phyloP scores from a whole-genome alignment of 2,888 invertebrate species.

The Sipunculus nudus region DNA sequence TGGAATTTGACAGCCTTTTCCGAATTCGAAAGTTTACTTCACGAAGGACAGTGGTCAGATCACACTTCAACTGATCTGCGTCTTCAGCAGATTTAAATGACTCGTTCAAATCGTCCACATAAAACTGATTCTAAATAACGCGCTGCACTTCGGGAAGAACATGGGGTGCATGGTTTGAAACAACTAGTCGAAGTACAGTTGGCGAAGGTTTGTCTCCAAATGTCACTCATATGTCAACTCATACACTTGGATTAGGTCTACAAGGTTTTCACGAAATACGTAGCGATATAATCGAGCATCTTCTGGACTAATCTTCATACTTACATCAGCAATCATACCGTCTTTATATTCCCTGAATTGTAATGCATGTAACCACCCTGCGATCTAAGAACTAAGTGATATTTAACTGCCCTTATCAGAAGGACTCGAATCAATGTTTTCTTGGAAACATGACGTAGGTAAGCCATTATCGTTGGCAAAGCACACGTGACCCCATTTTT shows the following conservation, averaged over 20 bases:
- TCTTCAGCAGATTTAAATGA: neutral
- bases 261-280: neutral
- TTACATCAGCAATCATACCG: conserved; percentile 5
- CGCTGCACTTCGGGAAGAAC: neutral
- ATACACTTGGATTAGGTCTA: neutral
- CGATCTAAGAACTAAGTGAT: conserved; percentile 5
- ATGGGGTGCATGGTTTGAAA: neutral
- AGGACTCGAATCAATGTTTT: neutral
- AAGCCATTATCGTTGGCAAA: conserved; percentile 18
- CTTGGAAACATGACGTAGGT: conserved; percentile 5
- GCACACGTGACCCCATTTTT: neutral
- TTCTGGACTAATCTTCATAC: neutral
- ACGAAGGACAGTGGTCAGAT: neutral
- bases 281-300: neutral
- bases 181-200: conserved; percentile 4
- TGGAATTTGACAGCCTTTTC: neutral
- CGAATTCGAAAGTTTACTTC: neutral
- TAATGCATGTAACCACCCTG: neutral
- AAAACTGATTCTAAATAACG: neutral
- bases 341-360: conserved; percentile 3
- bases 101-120: neutral
- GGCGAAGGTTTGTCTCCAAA: conserved; percentile 9
- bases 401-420: conserved; percentile 5
- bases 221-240: neutral
- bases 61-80: neutral